Evolutionary conservation across 2,797 vertebrate species (phyloP), one percentile per base, ranked within the genome.

Genomic region (Discoglossus pictus): DNA sequence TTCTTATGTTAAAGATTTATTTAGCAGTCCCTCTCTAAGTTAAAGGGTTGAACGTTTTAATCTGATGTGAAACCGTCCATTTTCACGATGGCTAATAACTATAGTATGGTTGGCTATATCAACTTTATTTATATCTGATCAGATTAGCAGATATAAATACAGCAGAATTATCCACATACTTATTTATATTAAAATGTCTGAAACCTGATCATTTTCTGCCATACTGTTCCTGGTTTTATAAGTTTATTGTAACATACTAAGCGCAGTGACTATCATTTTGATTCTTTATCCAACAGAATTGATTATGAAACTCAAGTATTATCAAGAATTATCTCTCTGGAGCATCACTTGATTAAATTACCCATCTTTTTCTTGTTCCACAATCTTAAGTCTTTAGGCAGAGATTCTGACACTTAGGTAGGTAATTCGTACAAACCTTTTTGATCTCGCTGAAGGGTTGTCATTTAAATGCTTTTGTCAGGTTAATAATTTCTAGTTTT

Each of bases 401-500:
- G 62, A 77, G 65, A 21, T 20, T n/a, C 60, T 1, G 2, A 21
- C 64, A 65, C 74, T 76, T 6, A 58, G 31, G 44, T 61, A 62
- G 4, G 39, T 68, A 73, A 68, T 62, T 75, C 61, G 21, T 52
- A 46, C 70, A 76, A 73, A 24, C 8, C 5, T 40, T 73, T 18
- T 72, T 68, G n/a, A 58, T 39, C 43, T 39, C 27, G 10, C 24
- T 40, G 44, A 51, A 15, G 2, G 4, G 39, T 67, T 68, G 39
- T 70, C 80, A 21, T 75, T 76, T 63, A 40, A 15, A 40, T 74
- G 81, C 2, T 61, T 2, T 31, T 73, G 11, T 48, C 52, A 60
- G 5, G 7, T 59, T 78, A n/a, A n/a, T 38, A 43, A 1, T 73
- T 75, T 59, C 10, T 3, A 7, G 64, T 62, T 51, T n/a, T n/a